A percentile compares a stretch with the other conserved stretches of the same genome.
Evolutionary conservation across 1,140 invertebrate species (phyloP).

Genomic region (Zophobas morio): DNA sequence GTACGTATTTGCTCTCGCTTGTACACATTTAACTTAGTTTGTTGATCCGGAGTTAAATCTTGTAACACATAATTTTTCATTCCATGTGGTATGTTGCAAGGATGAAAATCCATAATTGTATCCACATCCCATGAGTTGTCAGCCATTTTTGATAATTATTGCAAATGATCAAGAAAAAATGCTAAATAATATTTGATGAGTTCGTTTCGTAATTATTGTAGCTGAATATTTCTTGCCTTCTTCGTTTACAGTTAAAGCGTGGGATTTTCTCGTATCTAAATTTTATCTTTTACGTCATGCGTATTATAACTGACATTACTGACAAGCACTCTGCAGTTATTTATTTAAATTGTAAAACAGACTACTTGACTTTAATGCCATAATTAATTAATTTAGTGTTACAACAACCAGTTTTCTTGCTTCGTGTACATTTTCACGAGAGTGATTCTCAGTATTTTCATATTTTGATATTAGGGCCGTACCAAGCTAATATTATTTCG

Average conservation of each 20-base stretch:
- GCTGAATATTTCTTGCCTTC: background rate
- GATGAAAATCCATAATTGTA: slow-evolving; percentile 32
- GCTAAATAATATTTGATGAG: too few species aligned
- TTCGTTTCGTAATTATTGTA: too few species aligned
- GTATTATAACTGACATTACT: background rate
- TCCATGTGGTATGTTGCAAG: slow-evolving; percentile 36
- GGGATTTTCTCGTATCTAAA: slow-evolving; percentile 25
- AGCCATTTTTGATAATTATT: slow-evolving; percentile 42
- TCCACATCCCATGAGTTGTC: slow-evolving; percentile 35
- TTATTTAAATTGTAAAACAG: background rate
- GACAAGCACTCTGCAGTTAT: slow-evolving; percentile 9
- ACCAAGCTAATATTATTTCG: too few species aligned
- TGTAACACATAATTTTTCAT: slow-evolving; percentile 42
- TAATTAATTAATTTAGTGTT: background rate
- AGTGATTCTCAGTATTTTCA: too few species aligned
- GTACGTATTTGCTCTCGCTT: slow-evolving; percentile 37
- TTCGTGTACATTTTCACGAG: too few species aligned
- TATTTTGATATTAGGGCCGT: too few species aligned
- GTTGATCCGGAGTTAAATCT: slow-evolving; percentile 31
- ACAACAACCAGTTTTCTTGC: too few species aligned
- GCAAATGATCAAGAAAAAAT: background rate
- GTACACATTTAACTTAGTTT: slow-evolving; percentile 5
- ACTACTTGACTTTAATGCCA: slow-evolving; percentile 12
- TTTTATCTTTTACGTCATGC: background rate
- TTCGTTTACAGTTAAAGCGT: slow-evolving; percentile 26